Conservation (phyloP, 1,140 invertebrate genomes). For the Bombus balteatus region DNA sequence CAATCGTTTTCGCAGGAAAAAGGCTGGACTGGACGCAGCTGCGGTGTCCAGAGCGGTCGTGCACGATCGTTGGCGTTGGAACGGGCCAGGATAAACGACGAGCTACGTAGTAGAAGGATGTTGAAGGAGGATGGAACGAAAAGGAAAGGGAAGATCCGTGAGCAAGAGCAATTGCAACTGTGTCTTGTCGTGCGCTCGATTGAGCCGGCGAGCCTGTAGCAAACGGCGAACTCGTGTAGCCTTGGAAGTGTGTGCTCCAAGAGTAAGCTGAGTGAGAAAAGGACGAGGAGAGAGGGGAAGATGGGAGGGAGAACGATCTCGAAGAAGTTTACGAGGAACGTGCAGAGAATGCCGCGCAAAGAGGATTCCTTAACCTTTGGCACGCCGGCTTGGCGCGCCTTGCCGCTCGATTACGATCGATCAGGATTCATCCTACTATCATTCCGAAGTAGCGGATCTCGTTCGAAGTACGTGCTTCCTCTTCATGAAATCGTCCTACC, state of each 20-base stretch:
- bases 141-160: slow-evolving; percentile 57
- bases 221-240: slow-evolving; percentile 37
- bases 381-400: slow-evolving; percentile 51
- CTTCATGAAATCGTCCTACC: not conserved
- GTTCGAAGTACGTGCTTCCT: slow-evolving; percentile 39
- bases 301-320: slow-evolving; percentile 16
- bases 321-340: slow-evolving; percentile 59
- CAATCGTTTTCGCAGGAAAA: slow-evolving; percentile 38
- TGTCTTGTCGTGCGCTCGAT: slow-evolving; percentile 58
- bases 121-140: not conserved
- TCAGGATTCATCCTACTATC: slow-evolving; percentile 51
- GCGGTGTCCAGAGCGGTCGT: slow-evolving; percentile 43
- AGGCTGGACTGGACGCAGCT: slow-evolving; percentile 31
- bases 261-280: not conserved
- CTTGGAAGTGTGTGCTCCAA: slow-evolving; percentile 18
- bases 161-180: slow-evolving; percentile 63
- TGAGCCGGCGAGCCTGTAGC: slow-evolving; percentile 47
- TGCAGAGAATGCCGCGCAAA: slow-evolving; percentile 60
- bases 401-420: slow-evolving; percentile 66
- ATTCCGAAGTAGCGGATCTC: slow-evolving; percentile 39
- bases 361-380: slow-evolving; percentile 66
- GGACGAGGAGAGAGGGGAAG: no score
- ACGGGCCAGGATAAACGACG: slow-evolving; percentile 14
- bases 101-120: slow-evolving; percentile 6
- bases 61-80: slow-evolving; percentile 46